A percentile compares a stretch with the other conserved stretches of the same genome.
phyloP scores from a whole-genome alignment of 1,140 invertebrate genomes.

The Hyles euphorbiae region DNA sequence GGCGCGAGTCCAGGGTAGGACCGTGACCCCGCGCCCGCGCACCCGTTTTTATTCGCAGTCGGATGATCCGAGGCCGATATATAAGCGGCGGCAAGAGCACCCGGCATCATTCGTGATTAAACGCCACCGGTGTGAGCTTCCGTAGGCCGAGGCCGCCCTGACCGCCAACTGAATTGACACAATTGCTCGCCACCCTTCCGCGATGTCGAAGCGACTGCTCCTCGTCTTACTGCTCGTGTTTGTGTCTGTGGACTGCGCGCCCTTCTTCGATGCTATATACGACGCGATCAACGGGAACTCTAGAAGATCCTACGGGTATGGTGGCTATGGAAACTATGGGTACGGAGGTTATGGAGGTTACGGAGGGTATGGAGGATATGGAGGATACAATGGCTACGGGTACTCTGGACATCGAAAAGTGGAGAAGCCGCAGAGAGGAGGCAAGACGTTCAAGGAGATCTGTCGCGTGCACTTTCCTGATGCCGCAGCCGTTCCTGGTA shows the following conservation, averaged over 20 bases:
- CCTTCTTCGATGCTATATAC: slow-evolving; percentile 66
- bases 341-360: slow-evolving; percentile 15
- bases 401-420: slow-evolving; percentile 27
- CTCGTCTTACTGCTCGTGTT: slow-evolving; percentile 33
- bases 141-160: slow-evolving; percentile 54
- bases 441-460: slow-evolving; percentile 64
- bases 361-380: slow-evolving; percentile 21
- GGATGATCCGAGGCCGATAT: slow-evolving; percentile 71
- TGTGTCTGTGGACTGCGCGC: slow-evolving; percentile 39
- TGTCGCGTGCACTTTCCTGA: slow-evolving; percentile 67
- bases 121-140: slow-evolving; percentile 57
- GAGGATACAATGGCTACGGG: slow-evolving; percentile 31
- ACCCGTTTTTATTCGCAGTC: slow-evolving; percentile 51
- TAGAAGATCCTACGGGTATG: slow-evolving; percentile 56
- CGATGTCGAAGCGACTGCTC: slow-evolving; percentile 50
- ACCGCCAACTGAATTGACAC: slow-evolving; percentile 63
- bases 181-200: slow-evolving; percentile 64
- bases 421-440: slow-evolving; percentile 45
- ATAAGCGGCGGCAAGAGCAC: slow-evolving; percentile 55
- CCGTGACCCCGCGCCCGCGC: slow-evolving; percentile 64
- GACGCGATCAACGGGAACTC: slow-evolving; percentile 59
- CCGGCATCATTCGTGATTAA: slow-evolving; percentile 67
- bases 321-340: slow-evolving; percentile 44
- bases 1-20: slow-evolving; percentile 62
- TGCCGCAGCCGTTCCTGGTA: slow-evolving; percentile 48